Conservation (phyloP, 2,888 invertebrate species). For the Drosophila longiperda region DNA sequence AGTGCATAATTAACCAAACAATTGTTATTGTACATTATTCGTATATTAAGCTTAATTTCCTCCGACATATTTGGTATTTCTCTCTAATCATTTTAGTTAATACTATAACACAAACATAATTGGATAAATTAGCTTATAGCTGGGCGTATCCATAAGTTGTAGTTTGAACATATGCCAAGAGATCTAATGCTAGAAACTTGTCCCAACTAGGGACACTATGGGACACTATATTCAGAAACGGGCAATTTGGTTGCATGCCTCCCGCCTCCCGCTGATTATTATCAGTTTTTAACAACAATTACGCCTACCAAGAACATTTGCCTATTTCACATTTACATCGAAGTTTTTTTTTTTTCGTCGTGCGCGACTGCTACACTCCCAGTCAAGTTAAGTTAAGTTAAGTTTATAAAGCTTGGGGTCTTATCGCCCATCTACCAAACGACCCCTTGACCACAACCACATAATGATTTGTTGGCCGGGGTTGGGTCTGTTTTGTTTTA, state of each 20-base stretch:
- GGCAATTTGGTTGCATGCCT: conserved; percentile 26
- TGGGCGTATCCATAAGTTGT: neutral
- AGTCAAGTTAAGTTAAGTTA: conserved; percentile 11
- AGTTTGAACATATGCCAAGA: neutral
- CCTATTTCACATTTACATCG: conserved; percentile 34
- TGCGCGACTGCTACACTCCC: conserved; percentile 27
- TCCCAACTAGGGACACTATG: neutral
- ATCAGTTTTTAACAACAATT: conserved; percentile 49
- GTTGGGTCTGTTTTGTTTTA: conserved; percentile 6
- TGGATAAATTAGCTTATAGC: neutral
- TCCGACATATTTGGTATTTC: neutral
- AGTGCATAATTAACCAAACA: conserved; percentile 31
- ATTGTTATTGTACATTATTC: neutral
- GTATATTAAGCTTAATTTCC: neutral
- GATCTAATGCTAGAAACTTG: neutral
- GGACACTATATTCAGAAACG: neutral
- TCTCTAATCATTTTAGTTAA: neutral
- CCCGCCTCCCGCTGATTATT: conserved; percentile 21
- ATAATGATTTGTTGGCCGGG: conserved; percentile 18
- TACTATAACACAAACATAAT: neutral
- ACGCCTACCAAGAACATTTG: conserved; percentile 29
- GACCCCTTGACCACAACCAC: conserved; percentile 59
- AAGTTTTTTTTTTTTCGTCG: conserved; percentile 43
- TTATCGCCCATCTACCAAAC: conserved; percentile 69
- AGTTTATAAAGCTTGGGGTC: conserved; percentile 25